phyloP scores from a whole-genome alignment of 2,113 vertebrate species.

The Delphinapterus leucas region DNA sequence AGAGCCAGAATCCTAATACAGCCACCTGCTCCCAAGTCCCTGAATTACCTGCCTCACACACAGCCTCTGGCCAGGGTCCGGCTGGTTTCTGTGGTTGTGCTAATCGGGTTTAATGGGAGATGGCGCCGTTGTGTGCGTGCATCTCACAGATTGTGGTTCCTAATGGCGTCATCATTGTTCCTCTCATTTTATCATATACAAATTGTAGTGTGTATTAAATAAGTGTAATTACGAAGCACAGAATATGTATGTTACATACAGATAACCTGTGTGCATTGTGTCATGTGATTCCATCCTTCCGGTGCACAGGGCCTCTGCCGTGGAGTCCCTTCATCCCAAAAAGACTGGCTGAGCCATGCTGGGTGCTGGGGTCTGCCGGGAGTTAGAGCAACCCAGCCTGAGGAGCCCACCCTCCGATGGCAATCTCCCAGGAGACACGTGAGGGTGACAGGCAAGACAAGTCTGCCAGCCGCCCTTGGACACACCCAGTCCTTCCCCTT shows the following conservation, averaged over 20 bases:
- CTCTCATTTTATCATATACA: background rate
- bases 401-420: too few species aligned
- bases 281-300: background rate
- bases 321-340: background rate
- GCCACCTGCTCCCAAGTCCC: background rate
- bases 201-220: background rate
- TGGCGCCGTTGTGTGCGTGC: background rate
- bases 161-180: background rate
- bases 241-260: background rate
- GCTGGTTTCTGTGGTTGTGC: background rate
- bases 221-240: background rate
- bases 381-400: background rate
- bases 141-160: background rate
- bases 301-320: background rate
- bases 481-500: background rate
- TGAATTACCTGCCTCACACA: rapidly evolving
- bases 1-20: background rate
- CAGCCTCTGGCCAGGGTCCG: background rate
- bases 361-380: background rate
- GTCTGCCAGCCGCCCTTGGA: rapidly evolving
- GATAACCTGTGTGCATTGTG: rapidly evolving
- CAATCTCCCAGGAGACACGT: background rate
- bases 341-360: background rate
- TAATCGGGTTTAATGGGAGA: background rate
- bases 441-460: background rate